Evolutionary conservation across 2,113 vertebrate species (phyloP).

Genomic region (Gallinago paraguaiae): DNA sequence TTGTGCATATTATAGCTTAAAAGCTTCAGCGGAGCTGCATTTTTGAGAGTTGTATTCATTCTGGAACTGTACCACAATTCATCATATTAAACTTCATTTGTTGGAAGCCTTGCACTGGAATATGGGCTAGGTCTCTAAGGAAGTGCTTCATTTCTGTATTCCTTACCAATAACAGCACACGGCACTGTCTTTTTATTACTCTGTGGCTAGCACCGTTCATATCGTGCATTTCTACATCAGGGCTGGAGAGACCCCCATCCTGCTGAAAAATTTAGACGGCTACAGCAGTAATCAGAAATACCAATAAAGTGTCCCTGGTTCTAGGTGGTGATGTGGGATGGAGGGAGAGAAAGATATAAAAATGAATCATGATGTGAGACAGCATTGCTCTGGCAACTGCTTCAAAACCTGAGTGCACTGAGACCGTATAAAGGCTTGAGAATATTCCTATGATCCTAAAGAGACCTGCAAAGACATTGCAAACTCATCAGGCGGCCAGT

Average conservation of each 20-base stretch:
- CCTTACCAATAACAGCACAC: slow-evolving; percentile 61
- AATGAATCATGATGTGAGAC: slow-evolving; percentile 82
- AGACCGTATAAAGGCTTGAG: slow-evolving; percentile 68
- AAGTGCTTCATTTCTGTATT: slow-evolving; percentile 72
- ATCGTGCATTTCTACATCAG: slow-evolving; percentile 61
- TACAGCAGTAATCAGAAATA: slow-evolving; percentile 82
- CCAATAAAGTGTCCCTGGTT: slow-evolving; percentile 81
- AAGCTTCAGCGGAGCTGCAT: slow-evolving; percentile 63
- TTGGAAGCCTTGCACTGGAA: slow-evolving; percentile 75
- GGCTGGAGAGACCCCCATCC: slow-evolving; percentile 73
- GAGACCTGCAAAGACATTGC: slow-evolving; percentile 67
- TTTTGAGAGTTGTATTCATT: slow-evolving; percentile 55
- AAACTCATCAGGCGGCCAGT: slow-evolving; percentile 36
- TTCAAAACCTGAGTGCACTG: slow-evolving; percentile 73
- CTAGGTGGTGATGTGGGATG: slow-evolving; percentile 79
- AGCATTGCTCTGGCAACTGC: slow-evolving; percentile 76
- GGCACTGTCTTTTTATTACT: slow-evolving; percentile 73
- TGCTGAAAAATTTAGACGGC: slow-evolving; percentile 82
- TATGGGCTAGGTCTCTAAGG: slow-evolving; percentile 73
- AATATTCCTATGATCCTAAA: slow-evolving; percentile 72
- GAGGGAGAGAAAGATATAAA: slow-evolving; percentile 81
- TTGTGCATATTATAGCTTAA: slow-evolving; percentile 51
- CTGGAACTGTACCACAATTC: slow-evolving; percentile 66
- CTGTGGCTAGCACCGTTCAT: slow-evolving; percentile 57
- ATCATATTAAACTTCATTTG: slow-evolving; percentile 80